Conservation (phyloP, 2,888 invertebrate species). For the Volucella zonaria region DNA sequence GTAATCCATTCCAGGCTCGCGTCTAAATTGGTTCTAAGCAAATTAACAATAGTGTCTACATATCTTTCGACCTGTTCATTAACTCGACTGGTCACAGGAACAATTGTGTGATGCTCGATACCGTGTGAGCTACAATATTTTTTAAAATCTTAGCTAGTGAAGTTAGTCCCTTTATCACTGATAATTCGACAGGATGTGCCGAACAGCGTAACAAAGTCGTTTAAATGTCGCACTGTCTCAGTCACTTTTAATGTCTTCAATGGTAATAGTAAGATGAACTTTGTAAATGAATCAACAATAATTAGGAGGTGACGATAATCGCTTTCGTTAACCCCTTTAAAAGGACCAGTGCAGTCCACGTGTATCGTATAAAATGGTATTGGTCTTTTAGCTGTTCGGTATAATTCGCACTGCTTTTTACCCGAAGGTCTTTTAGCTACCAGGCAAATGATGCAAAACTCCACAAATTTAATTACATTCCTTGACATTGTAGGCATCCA, state of each 20-base stretch:
- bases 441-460: not conserved
- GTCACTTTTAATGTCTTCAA: constrained; percentile 7
- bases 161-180: constrained; percentile 48
- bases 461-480: constrained; percentile 2
- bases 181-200: no score
- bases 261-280: not conserved
- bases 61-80: constrained; percentile 32
- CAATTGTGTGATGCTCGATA: constrained; percentile 46
- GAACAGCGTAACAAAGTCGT: no score
- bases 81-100: constrained; percentile 45
- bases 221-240: no score
- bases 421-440: constrained; percentile 14
- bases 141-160: constrained; percentile 38
- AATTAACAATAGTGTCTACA: not conserved
- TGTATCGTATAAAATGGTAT: constrained; percentile 10
- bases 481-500: not conserved
- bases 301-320: constrained; percentile 4
- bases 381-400: not conserved
- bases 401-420: not conserved
- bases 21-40: no score
- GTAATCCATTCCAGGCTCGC: no score
- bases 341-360: constrained; percentile 11
- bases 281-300: constrained; percentile 10
- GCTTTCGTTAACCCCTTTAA: not conserved
- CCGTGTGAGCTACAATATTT: constrained; percentile 38